A percentile compares a stretch with the other conserved stretches of the same genome.
Evolutionary conservation across 2,113 vertebrate genomes (phyloP).

Genomic region (Takifugu bimaculatus): DNA sequence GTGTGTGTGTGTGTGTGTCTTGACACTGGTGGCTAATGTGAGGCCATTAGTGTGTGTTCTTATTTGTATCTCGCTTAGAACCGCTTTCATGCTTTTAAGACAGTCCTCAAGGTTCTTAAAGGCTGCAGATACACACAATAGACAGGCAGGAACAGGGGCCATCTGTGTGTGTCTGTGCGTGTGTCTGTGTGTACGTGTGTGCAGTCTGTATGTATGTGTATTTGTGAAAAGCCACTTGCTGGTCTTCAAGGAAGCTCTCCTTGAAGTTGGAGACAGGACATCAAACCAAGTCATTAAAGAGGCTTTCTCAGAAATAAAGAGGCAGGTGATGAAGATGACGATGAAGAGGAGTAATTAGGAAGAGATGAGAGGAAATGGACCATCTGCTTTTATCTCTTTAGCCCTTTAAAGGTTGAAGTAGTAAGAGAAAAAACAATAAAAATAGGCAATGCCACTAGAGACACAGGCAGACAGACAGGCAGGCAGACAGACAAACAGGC

Average conservation of each 20-base stretch:
- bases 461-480: neutral
- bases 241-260: constrained; percentile 76
- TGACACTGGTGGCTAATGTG: constrained; percentile 52
- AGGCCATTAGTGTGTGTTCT: constrained; percentile 63
- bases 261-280: constrained; percentile 75
- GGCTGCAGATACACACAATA: constrained; percentile 70
- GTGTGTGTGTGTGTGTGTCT: constrained; percentile 34
- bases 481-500: neutral
- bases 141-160: constrained; percentile 48
- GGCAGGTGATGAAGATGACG: constrained; percentile 74
- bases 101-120: constrained; percentile 73
- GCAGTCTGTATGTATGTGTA: constrained; percentile 30
- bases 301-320: constrained; percentile 71
- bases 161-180: constrained; percentile 14
- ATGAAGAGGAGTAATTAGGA: constrained; percentile 57
- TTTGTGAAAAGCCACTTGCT: constrained; percentile 56
- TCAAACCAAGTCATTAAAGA: constrained; percentile 75
- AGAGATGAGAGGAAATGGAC: constrained; percentile 56
- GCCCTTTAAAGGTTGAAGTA: constrained; percentile 27
- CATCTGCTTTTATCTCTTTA: constrained; percentile 60
- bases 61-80: constrained; percentile 59
- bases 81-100: constrained; percentile 77
- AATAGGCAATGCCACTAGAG: neutral
- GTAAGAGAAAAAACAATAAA: constrained; percentile 26
- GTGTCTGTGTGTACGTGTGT: constrained; percentile 12